Evolutionary conservation across 2,113 vertebrate species (phyloP).

Genomic region (Copsychus sechellarum): DNA sequence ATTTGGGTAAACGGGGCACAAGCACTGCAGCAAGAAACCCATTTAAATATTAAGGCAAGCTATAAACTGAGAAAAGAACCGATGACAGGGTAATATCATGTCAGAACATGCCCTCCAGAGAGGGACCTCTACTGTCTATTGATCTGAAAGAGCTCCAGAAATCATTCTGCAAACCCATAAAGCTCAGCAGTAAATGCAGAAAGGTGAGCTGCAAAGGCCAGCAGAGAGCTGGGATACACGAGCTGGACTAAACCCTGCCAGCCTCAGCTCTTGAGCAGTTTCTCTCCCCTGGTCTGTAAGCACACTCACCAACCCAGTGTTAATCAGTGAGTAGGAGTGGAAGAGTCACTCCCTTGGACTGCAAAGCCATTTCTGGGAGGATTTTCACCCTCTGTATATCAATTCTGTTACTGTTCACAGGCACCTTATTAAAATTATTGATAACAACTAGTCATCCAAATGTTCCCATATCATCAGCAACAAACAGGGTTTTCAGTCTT

Average conservation of each 20-base stretch:
- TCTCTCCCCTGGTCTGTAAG: not conserved
- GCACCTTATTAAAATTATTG: not conserved
- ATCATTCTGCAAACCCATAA: conserved; percentile 18
- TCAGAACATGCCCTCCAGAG: conserved; percentile 50
- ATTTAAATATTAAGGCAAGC: conserved; percentile 59
- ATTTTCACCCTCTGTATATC: not conserved
- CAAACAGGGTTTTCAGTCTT: not conserved
- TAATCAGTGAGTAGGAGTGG: not conserved
- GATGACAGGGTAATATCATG: conserved; percentile 38
- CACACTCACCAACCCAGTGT: not conserved
- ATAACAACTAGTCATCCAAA: not conserved
- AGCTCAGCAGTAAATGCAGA: not conserved
- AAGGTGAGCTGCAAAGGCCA: not conserved
- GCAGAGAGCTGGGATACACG: not conserved
- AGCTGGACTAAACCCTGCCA: not conserved
- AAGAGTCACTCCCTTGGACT: not conserved
- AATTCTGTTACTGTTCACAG: not conserved
- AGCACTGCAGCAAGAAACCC: conserved; percentile 42
- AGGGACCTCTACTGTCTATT: not conserved
- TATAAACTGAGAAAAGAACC: conserved; percentile 30
- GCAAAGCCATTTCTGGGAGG: not conserved
- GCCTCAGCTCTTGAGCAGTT: not conserved
- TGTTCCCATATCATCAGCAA: not conserved
- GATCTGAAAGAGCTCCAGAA: conserved; percentile 38
- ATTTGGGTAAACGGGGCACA: conserved; percentile 53